phyloP scores from a whole-genome alignment of 1,140 invertebrate species.

The Calephelis nemesis region DNA sequence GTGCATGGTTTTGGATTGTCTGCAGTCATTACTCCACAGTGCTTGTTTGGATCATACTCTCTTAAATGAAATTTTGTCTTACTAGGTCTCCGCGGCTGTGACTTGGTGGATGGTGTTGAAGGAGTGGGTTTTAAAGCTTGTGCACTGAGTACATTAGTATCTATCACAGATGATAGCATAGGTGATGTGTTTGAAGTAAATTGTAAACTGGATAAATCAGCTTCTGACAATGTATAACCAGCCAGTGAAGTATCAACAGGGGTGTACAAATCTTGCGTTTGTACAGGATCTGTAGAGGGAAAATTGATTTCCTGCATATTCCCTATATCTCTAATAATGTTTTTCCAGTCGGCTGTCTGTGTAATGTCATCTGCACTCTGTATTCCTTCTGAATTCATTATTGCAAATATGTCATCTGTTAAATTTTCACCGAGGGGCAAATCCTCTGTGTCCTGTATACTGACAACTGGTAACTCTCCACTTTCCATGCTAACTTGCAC shows the following conservation, averaged over 20 bases:
- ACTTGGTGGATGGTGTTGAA: slow-evolving; percentile 51
- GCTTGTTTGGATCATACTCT: slow-evolving; percentile 89
- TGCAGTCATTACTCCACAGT: slow-evolving; percentile 87
- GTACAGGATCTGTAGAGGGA: slow-evolving; percentile 50
- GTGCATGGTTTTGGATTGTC: slow-evolving; percentile 88
- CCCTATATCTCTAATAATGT: slow-evolving; percentile 72
- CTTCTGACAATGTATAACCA: slow-evolving; percentile 55
- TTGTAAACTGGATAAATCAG: slow-evolving; percentile 58
- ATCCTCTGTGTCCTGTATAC: slow-evolving; percentile 73
- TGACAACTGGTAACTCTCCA: slow-evolving; percentile 72
- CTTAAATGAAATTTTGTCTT: slow-evolving; percentile 83
- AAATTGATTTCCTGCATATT: slow-evolving; percentile 72
- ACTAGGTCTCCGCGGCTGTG: slow-evolving; percentile 75
- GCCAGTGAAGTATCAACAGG: slow-evolving; percentile 47
- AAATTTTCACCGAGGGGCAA: slow-evolving; percentile 68
- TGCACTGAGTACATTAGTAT: slow-evolving; percentile 48
- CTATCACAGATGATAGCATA: slow-evolving; percentile 52
- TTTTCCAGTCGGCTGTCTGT: slow-evolving; percentile 71
- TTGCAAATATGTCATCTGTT: slow-evolving; percentile 73
- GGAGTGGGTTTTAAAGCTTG: slow-evolving; percentile 52
- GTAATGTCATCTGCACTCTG: slow-evolving; percentile 71
- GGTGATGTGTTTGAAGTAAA: slow-evolving; percentile 56
- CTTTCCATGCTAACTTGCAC: slow-evolving; percentile 69
- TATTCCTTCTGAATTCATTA: slow-evolving; percentile 76
- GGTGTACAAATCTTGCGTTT: slow-evolving; percentile 58